Percentiles rank a stretch among this genome's conserved stretches.
These are phyloP conservation scores for Callochromis pleurospilus DNA, from an alignment of 2,113 vertebrate genomes.

Conservation along the genomic window DNA sequence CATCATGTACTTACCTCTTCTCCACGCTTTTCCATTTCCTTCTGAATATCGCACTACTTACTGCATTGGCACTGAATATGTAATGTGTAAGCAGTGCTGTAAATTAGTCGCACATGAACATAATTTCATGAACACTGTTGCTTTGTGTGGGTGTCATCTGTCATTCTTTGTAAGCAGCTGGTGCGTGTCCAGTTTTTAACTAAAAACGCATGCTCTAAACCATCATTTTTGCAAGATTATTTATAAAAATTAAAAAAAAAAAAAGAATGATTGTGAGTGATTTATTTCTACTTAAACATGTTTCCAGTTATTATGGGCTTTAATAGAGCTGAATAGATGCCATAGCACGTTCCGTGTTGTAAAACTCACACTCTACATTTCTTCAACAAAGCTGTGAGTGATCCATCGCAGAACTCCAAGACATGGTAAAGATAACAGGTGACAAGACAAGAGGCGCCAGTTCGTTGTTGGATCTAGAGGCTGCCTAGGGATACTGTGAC, in stretches of 20 bases:
- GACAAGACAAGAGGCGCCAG: constrained; percentile 60
- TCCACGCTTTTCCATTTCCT: not conserved
- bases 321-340: constrained; percentile 27
- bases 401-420: constrained; percentile 38
- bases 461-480: constrained; percentile 46
- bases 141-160: not conserved
- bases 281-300: constrained; percentile 2
- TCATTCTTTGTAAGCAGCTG: not conserved
- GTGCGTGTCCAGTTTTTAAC: not conserved
- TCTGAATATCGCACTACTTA: not conserved
- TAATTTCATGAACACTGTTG: not conserved
- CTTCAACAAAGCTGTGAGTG: constrained; percentile 44
- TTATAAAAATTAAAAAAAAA: not conserved
- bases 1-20: not conserved
- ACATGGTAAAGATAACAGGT: constrained; percentile 62
- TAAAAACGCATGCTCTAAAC: not conserved
- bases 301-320: constrained; percentile 19
- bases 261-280: not conserved
- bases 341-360: constrained; percentile 13
- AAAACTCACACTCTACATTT: constrained; percentile 25
- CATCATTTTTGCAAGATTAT: not conserved
- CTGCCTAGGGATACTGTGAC: constrained; percentile 55
- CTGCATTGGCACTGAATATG: not conserved
- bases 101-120: not conserved
- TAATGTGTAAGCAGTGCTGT: not conserved